Percentiles rank a stretch among this genome's conserved stretches.
phyloP scores from a whole-genome alignment of 2,888 invertebrate genomes.

The Prostheceraeus crozeri region DNA sequence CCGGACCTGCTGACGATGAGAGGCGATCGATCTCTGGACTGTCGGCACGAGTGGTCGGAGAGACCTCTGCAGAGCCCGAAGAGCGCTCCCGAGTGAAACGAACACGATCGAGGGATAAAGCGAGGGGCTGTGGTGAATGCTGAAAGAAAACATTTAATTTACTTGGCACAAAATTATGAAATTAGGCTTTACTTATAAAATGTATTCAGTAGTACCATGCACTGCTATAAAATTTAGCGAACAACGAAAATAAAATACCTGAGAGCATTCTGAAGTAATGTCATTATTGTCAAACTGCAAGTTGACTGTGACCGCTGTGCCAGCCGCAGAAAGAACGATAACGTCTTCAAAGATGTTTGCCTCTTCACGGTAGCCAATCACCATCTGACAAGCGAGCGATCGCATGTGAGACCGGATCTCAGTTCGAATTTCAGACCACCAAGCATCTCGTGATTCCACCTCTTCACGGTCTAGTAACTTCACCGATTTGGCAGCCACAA shows the following conservation, averaged over 20 bases:
- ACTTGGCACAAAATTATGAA: too few species aligned
- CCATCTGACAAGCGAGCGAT: slow-evolving; percentile 83
- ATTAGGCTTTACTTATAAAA: not conserved
- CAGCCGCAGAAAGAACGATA: slow-evolving; percentile 81
- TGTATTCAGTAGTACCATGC: not conserved
- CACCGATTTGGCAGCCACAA: slow-evolving; percentile 74
- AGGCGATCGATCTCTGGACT: not conserved
- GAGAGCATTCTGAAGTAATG: slow-evolving; percentile 6
- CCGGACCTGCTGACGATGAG: not conserved
- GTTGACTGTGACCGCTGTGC: slow-evolving; percentile 74
- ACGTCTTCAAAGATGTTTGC: slow-evolving; percentile 90
- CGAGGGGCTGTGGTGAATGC: too few species aligned
- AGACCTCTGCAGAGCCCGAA: not conserved
- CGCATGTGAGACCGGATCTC: slow-evolving; percentile 88
- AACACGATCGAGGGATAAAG: slow-evolving; percentile 4
- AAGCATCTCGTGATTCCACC: slow-evolving; percentile 79
- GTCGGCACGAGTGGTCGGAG: not conserved
- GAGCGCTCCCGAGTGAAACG: not conserved
- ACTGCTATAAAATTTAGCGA: not conserved
- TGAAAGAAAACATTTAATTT: too few species aligned
- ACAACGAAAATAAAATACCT: too few species aligned
- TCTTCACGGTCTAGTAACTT: slow-evolving; percentile 75
- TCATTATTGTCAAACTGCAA: slow-evolving; percentile 15
- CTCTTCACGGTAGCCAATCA: slow-evolving; percentile 83
- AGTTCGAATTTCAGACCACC: slow-evolving; percentile 93